phyloP scores from a whole-genome alignment of 2,888 invertebrate species.

The Cetonia aurata region DNA sequence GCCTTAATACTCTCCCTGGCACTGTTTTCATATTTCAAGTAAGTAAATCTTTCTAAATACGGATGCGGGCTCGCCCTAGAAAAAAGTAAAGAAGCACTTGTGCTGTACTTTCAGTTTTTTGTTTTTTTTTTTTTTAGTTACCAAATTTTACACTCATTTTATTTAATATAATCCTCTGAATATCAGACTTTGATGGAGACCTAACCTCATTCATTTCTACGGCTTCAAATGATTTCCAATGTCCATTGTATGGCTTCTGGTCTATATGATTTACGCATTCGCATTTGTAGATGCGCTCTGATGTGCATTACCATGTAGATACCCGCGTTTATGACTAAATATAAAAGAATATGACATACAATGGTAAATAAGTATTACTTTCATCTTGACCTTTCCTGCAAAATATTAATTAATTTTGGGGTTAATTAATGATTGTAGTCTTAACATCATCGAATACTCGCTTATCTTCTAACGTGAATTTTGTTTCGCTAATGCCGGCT shows the following conservation, averaged over 20 bases:
- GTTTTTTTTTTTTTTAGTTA: no score
- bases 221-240: conserved; percentile 14
- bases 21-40: conserved; percentile 91
- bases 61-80: no score
- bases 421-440: conserved; percentile 9
- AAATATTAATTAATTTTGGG: background rate
- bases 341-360: no score
- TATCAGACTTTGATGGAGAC: background rate
- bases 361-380: no score
- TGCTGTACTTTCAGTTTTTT: no score
- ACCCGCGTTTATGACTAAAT: no score
- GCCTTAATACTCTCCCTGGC: conserved; percentile 85
- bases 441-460: background rate
- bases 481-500: conserved; percentile 8
- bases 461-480: conserved; percentile 20
- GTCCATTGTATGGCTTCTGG: conserved; percentile 12
- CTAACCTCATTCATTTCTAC: background rate
- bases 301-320: no score
- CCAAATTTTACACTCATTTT: no score
- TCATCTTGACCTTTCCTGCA: no score
- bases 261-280: background rate
- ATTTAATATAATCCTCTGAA: background rate
- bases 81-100: no score
- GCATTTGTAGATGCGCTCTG: no score
- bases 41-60: conserved; percentile 64